Percentiles rank a stretch among this genome's conserved stretches.
Conservation (phyloP, 2,113 vertebrate species). For the Acrocephalus kingi region DNA sequence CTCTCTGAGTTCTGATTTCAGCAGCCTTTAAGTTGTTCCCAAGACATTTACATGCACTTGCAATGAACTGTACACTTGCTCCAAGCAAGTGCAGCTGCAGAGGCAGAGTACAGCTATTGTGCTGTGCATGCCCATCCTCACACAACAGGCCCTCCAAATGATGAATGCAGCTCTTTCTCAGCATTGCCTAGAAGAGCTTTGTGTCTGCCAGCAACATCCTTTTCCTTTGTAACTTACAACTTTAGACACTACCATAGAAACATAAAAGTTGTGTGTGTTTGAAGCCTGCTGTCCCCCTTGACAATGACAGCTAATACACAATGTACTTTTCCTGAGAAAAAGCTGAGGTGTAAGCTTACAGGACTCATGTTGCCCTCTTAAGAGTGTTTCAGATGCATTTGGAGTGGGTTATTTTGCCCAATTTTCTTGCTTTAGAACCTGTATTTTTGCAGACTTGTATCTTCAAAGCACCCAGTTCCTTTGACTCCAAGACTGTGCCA, state of each 20-base stretch:
- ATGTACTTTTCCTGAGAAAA: neutral
- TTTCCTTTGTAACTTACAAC: neutral
- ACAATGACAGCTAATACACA: neutral
- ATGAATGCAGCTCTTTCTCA: neutral
- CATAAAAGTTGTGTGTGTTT: neutral
- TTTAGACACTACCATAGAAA: neutral
- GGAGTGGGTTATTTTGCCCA: neutral
- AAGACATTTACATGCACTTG: neutral
- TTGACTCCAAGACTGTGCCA: neutral
- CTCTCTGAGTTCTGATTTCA: neutral
- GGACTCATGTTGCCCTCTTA: neutral
- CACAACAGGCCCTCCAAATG: neutral
- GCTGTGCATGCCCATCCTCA: neutral
- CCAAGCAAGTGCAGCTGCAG: neutral
- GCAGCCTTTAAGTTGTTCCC: neutral
- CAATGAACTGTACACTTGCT: neutral
- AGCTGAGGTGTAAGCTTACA: neutral
- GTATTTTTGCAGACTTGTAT: neutral
- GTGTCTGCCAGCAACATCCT: neutral
- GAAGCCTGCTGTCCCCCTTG: neutral
- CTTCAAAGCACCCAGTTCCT: neutral
- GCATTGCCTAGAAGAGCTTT: neutral
- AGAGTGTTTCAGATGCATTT: neutral
- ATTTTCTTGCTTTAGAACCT: neutral
- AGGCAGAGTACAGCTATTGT: neutral